These are phyloP conservation scores for Alexandromys oeconomus DNA, from an alignment of 2,797 vertebrate genomes.

Conservation along the genomic window DNA sequence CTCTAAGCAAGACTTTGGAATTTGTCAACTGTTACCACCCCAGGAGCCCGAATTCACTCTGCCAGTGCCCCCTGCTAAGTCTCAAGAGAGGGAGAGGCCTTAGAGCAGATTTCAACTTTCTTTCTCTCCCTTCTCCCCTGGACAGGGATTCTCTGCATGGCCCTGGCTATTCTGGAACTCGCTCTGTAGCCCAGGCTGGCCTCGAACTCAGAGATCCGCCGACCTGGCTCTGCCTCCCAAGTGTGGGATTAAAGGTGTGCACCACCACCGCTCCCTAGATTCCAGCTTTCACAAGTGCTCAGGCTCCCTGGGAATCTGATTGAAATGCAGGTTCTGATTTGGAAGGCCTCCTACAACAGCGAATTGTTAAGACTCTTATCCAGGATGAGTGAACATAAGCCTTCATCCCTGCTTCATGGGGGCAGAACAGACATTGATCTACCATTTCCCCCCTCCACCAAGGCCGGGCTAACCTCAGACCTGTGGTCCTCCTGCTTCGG, in stretches of 20 bases:
- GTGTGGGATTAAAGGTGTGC: not conserved
- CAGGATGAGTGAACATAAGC: not conserved
- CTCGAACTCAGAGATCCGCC: not conserved
- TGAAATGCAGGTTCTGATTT: not conserved
- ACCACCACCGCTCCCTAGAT: not conserved
- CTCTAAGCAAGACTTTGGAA: constrained; percentile 22
- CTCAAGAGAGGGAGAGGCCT: not conserved
- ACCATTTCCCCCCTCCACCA: not conserved
- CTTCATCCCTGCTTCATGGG: not conserved
- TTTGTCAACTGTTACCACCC: not conserved
- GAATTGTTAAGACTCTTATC: not conserved
- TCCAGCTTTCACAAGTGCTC: not conserved
- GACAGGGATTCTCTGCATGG: not conserved
- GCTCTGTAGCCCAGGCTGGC: not conserved
- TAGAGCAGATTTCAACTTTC: not conserved
- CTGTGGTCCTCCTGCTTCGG: not conserved
- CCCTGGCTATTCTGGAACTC: not conserved
- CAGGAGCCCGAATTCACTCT: not conserved
- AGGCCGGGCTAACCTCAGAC: not conserved
- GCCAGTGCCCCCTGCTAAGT: not conserved
- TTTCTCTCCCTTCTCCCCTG: not conserved
- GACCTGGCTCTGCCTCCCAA: not conserved
- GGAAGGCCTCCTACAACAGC: not conserved
- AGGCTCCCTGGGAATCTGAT: not conserved
- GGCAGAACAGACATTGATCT: not conserved